Conservation (phyloP, 2,888 invertebrate genomes). For the Cerastis leucographa region DNA sequence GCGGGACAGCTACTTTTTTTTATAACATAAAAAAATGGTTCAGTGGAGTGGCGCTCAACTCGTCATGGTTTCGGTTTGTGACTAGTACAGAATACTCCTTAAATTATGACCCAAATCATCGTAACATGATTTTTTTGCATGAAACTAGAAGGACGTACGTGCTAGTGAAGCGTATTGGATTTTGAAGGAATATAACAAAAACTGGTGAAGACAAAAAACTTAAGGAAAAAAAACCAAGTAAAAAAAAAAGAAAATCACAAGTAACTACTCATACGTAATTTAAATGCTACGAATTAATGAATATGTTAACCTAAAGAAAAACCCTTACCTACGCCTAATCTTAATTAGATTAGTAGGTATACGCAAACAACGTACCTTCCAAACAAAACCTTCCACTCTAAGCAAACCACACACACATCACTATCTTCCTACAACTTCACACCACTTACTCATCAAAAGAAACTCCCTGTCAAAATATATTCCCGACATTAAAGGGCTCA, state of each 20-base stretch:
- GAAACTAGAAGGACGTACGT: too few relatives aligned
- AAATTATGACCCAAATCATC: background rate
- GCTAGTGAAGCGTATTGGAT: background rate
- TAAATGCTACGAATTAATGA: background rate
- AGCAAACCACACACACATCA: conserved; percentile 5
- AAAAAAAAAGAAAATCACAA: background rate
- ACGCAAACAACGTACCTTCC: background rate
- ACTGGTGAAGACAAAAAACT: too few relatives aligned
- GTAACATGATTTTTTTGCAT: too few relatives aligned
- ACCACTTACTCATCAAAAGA: conserved; percentile 58
- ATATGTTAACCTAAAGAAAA: background rate
- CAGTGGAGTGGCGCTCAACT: too few relatives aligned
- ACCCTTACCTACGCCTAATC: background rate
- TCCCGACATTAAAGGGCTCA: conserved; percentile 64
- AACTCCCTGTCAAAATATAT: conserved; percentile 66
- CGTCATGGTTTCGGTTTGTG: too few relatives aligned
- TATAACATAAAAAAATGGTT: too few relatives aligned
- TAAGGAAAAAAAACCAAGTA: background rate
- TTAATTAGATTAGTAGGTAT: background rate
- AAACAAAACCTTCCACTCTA: background rate
- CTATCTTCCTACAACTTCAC: conserved; percentile 36
- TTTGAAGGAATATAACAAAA: background rate
- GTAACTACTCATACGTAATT: too few relatives aligned
- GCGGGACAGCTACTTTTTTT: too few relatives aligned
- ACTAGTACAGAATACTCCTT: background rate